phyloP scores from a whole-genome alignment of 2,797 vertebrate genomes.

The Malacoraja senta region DNA sequence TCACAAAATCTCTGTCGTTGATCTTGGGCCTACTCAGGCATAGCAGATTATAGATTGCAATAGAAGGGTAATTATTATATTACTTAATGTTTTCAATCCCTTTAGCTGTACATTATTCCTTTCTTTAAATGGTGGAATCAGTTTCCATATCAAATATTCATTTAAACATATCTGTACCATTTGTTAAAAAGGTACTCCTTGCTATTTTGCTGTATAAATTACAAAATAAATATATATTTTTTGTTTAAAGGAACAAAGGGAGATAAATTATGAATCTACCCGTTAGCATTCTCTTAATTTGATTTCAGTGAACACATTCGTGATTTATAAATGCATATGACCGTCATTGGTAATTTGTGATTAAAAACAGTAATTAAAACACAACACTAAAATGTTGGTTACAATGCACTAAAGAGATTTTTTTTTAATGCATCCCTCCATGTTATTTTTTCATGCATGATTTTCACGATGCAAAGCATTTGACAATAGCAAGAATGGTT shows the following conservation, averaged over 20 bases:
- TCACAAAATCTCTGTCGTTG: not conserved
- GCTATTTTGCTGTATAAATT: not conserved
- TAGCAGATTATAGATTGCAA: not conserved
- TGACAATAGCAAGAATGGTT: slow-evolving; percentile 30
- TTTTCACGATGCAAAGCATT: not conserved
- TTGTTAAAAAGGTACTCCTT: not conserved
- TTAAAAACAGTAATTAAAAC: not conserved
- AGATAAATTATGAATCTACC: not conserved
- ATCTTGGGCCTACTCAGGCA: slow-evolving; percentile 31
- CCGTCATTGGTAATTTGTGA: not conserved
- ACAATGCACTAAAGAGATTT: not conserved
- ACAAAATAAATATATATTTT: too few species aligned
- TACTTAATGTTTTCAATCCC: slow-evolving; percentile 1
- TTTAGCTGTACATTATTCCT: not conserved
- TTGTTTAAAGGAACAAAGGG: not conserved
- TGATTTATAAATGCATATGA: not conserved
- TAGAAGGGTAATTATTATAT: not conserved
- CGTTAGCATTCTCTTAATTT: not conserved
- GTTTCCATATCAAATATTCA: not conserved
- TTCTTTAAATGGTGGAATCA: not conserved
- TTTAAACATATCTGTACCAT: not conserved
- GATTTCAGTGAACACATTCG: not conserved
- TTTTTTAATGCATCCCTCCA: not conserved
- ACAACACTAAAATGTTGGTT: not conserved
- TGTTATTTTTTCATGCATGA: not conserved